phyloP scores from a whole-genome alignment of 2,797 vertebrate genomes.

The Petrocephalus sullivani region DNA sequence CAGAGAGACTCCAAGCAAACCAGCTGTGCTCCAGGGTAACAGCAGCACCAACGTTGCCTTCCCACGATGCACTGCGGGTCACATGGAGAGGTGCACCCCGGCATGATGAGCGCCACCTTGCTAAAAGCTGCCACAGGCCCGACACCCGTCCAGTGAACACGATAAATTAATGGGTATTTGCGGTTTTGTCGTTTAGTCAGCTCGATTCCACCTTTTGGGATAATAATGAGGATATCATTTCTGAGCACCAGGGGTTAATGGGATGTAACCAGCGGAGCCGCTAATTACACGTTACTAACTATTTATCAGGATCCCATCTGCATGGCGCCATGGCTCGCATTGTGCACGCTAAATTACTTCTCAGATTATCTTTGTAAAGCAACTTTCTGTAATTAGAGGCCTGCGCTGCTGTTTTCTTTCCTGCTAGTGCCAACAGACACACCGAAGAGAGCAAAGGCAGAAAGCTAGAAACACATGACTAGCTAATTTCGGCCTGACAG shows the following conservation, averaged over 20 bases:
- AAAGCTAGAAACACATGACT: slow-evolving; percentile 51
- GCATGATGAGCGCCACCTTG: not conserved
- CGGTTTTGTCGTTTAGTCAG: slow-evolving; percentile 94
- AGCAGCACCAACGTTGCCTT: not conserved
- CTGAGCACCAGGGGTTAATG: slow-evolving; percentile 98
- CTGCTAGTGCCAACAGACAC: slow-evolving; percentile 48
- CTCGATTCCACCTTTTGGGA: slow-evolving; percentile 94
- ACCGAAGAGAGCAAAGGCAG: slow-evolving; percentile 5
- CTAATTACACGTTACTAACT: slow-evolving; percentile 99
- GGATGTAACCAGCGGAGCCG: slow-evolving; percentile 94
- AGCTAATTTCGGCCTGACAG: slow-evolving; percentile 56
- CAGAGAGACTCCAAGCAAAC: not conserved
- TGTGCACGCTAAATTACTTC: slow-evolving; percentile 99
- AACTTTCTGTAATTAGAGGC: slow-evolving; percentile 97
- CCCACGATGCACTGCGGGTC: not conserved
- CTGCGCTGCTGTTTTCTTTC: slow-evolving; percentile 82
- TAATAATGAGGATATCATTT: slow-evolving; percentile 99
- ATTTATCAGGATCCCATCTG: slow-evolving; percentile 99
- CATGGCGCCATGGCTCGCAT: slow-evolving; percentile 78
- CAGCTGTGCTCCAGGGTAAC: not conserved
- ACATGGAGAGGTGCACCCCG: not conserved
- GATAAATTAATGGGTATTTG: slow-evolving; percentile 76
- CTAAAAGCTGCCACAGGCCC: not conserved
- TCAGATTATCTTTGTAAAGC: slow-evolving; percentile 99
- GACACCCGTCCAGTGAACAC: not conserved